Evolutionary conservation across 2,797 vertebrate genomes (phyloP).

Genomic region (Xenops minutus): DNA sequence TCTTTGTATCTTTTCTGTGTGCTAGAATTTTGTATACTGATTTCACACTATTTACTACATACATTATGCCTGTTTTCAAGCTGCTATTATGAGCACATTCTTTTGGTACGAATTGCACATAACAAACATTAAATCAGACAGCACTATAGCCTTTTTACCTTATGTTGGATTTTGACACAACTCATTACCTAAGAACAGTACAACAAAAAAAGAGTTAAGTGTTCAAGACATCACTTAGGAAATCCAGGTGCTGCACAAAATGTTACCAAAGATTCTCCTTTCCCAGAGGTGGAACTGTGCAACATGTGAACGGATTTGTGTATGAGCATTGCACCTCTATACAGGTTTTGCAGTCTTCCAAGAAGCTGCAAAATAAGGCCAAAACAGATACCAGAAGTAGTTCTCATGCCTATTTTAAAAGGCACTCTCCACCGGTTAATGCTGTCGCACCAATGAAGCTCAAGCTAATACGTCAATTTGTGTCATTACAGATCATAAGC

Average conservation of each 20-base stretch:
- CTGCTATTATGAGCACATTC: not conserved
- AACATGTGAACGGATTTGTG: not conserved
- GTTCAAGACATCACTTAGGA: not conserved
- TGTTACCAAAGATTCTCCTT: not conserved
- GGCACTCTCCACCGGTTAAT: not conserved
- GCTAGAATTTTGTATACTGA: not conserved
- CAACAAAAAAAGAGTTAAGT: not conserved
- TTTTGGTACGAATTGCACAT: not conserved
- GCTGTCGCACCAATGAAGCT: not conserved
- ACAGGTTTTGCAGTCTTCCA: not conserved
- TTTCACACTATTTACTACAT: not conserved
- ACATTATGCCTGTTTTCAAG: not conserved
- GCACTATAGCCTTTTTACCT: not conserved
- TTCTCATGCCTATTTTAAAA: not conserved
- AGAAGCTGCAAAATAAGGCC: not conserved
- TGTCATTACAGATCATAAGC: slow-evolving; percentile 27
- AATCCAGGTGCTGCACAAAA: not conserved
- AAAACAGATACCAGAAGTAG: not conserved
- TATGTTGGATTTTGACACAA: not conserved
- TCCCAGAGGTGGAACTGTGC: not conserved
- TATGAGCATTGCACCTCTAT: rapidly evolving
- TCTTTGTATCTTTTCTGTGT: not conserved
- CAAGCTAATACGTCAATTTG: not conserved
- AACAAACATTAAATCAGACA: not conserved
- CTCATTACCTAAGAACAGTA: not conserved